Conservation (phyloP, 2,113 vertebrate genomes). For the Symphodus melops region DNA sequence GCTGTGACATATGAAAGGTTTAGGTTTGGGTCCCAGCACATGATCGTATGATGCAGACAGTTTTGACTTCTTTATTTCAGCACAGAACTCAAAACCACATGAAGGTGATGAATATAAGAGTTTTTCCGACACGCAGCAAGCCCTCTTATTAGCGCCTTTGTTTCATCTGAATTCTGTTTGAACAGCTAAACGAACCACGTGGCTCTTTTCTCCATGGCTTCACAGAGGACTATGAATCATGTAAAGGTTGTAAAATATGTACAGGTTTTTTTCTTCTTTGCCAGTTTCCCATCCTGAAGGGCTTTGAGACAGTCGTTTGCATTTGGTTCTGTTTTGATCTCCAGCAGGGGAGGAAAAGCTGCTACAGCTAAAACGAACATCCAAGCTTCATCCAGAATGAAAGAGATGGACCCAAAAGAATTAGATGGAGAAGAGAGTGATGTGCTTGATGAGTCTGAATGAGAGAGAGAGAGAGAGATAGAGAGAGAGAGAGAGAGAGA, state of each 20-base stretch:
- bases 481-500: conserved; percentile 31
- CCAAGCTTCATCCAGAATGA: conserved; percentile 26
- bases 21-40: no score
- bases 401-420: conserved; percentile 32
- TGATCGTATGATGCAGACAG: no score
- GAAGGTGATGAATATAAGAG: conserved; percentile 10
- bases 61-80: neutral
- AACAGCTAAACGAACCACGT: conserved; percentile 41
- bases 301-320: conserved; percentile 65
- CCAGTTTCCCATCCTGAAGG: conserved; percentile 47
- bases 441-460: conserved; percentile 17
- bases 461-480: conserved; percentile 27
- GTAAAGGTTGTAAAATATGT: conserved; percentile 63
- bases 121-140: neutral
- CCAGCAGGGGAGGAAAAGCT: conserved; percentile 42
- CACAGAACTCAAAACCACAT: neutral
- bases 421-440: conserved; percentile 31
- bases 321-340: conserved; percentile 54
- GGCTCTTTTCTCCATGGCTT: conserved; percentile 18
- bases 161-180: conserved; percentile 45
- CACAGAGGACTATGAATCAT: conserved; percentile 56
- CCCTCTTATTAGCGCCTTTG: conserved; percentile 5
- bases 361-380: conserved; percentile 53
- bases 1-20: no score
- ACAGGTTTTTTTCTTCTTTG: conserved; percentile 64